Evolutionary conservation across 1,140 invertebrate genomes (phyloP).

Genomic region (Aphaenogaster floridana): DNA sequence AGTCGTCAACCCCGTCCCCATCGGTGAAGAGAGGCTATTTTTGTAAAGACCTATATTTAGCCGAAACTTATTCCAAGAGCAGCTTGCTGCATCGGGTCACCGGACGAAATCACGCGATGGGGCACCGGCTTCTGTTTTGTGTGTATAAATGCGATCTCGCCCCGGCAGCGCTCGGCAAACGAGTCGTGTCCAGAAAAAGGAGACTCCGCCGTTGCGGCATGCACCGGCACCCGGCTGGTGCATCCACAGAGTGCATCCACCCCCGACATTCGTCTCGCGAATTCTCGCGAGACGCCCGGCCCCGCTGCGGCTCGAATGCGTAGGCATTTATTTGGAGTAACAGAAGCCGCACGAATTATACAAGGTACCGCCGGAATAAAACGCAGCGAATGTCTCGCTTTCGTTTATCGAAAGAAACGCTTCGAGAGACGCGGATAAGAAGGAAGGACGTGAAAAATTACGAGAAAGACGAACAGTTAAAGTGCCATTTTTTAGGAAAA

Average conservation of each 20-base stretch:
- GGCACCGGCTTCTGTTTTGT: constrained; percentile 64
- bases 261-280: constrained; percentile 19
- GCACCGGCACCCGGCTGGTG: constrained; percentile 12
- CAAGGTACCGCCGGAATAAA: neutral
- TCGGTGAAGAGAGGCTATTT: constrained; percentile 67
- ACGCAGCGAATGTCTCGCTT: neutral
- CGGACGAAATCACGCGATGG: constrained; percentile 68
- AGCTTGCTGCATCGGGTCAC: constrained; percentile 73
- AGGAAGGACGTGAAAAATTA: neutral
- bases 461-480: neutral
- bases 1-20: constrained; percentile 74
- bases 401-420: constrained; percentile 1
- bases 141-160: constrained; percentile 63
- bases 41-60: constrained; percentile 76
- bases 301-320: neutral
- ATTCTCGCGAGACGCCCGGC: neutral
- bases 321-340: constrained; percentile 18
- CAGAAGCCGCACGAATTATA: constrained; percentile 15
- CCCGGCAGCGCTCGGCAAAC: constrained; percentile 32
- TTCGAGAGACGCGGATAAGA: neutral
- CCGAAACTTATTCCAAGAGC: constrained; percentile 77
- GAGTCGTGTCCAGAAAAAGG: constrained; percentile 49
- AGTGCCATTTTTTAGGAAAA: neutral
- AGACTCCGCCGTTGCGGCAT: constrained; percentile 21
- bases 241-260: constrained; percentile 32